phyloP scores from a whole-genome alignment of 2,113 vertebrate species.

The Daubentonia madagascariensis region DNA sequence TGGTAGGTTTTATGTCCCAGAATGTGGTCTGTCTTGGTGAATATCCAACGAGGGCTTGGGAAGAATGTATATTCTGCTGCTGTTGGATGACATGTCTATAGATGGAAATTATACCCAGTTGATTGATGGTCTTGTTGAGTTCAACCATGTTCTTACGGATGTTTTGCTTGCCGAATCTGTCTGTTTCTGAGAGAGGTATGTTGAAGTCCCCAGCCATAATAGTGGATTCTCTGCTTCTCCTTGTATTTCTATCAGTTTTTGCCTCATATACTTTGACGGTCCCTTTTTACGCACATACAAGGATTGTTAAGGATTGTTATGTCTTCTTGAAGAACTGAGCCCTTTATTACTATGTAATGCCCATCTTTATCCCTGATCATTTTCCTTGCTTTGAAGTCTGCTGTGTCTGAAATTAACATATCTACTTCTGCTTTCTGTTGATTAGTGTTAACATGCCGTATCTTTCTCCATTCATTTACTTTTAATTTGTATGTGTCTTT shows the following conservation, averaged over 20 bases:
- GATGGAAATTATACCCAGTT: background rate
- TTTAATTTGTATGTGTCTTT: background rate
- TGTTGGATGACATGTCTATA: background rate
- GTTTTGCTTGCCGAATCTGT: background rate
- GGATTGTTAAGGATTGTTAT: too few species aligned
- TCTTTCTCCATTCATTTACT: background rate
- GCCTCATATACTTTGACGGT: background rate
- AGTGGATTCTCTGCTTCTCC: background rate
- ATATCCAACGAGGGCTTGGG: too few species aligned
- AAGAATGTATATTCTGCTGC: background rate
- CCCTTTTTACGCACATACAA: too few species aligned
- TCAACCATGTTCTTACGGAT: background rate
- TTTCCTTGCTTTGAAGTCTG: background rate
- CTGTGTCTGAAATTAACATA: background rate
- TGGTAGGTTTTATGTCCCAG: too few species aligned
- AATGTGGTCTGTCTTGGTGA: background rate
- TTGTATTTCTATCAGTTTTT: background rate
- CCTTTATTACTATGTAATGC: too few species aligned
- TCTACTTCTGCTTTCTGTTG: background rate
- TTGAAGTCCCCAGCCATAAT: background rate
- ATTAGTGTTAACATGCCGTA: background rate
- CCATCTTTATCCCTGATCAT: background rate
- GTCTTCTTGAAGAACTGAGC: too few species aligned
- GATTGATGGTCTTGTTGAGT: background rate
- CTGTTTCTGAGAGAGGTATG: background rate